Percentiles rank a stretch among this genome's conserved stretches.
Conservation (phyloP, 2,797 vertebrate genomes). For the Pseudochirops corinnae region DNA sequence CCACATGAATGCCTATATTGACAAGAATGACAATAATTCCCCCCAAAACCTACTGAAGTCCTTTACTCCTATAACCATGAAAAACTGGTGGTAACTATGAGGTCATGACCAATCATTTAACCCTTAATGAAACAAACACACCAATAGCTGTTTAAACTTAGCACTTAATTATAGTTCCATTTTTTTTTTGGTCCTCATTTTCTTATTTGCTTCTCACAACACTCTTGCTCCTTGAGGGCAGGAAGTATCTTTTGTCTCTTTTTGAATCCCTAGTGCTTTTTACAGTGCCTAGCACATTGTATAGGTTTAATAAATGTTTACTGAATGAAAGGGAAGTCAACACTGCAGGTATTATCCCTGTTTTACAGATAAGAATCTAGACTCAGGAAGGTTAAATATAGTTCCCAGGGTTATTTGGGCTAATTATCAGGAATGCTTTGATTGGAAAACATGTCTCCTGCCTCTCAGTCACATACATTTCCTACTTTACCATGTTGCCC, state of each 20-base stretch:
- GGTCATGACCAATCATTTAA: background rate
- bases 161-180: background rate
- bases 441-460: background rate
- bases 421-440: background rate
- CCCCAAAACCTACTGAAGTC: background rate
- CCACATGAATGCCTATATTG: background rate
- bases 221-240: background rate
- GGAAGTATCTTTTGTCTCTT: background rate
- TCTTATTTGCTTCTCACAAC: background rate
- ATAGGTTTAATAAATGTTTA: background rate
- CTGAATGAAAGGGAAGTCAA: background rate
- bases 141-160: background rate
- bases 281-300: background rate
- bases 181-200: background rate
- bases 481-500: background rate
- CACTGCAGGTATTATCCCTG: background rate
- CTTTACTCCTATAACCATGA: background rate
- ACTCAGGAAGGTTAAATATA: background rate
- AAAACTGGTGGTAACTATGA: background rate
- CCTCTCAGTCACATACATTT: background rate
- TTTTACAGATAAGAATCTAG: background rate
- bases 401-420: background rate
- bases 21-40: background rate
- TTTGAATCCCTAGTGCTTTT: background rate
- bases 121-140: background rate